phyloP scores from a whole-genome alignment of 2,888 invertebrate genomes.

The Thera obeliscata region DNA sequence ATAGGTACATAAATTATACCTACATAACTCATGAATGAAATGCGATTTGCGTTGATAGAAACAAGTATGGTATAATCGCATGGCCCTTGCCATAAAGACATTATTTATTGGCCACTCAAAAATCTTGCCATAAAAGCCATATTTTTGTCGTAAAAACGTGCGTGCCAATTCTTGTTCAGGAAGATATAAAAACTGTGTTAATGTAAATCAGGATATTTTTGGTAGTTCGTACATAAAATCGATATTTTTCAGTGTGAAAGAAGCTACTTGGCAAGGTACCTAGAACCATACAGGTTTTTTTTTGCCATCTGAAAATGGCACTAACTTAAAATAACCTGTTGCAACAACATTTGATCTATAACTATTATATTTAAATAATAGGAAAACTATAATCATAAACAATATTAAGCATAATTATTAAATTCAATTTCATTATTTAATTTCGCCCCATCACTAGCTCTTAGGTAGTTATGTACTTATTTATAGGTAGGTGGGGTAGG shows the following conservation, averaged over 20 bases:
- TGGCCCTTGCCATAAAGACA: slow-evolving; percentile 18
- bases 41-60: neutral
- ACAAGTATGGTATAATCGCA: slow-evolving; percentile 17
- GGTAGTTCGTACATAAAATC: slow-evolving; percentile 1
- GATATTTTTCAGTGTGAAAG: neutral
- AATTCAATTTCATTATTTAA: no score
- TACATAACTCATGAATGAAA: neutral
- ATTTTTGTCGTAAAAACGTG: slow-evolving; percentile 26
- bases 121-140: slow-evolving; percentile 19
- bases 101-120: slow-evolving; percentile 25
- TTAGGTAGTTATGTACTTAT: no score
- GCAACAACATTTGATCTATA: no score
- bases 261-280: neutral
- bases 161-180: slow-evolving; percentile 20
- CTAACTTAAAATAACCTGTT: no score
- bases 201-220: slow-evolving; percentile 15
- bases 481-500: no score
- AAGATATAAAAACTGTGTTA: slow-evolving; percentile 15
- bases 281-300: no score
- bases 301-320: no score
- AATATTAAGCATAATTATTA: no score
- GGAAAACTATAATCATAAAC: no score
- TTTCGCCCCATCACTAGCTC: no score
- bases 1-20: no score
- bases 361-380: no score